A percentile compares a stretch with the other conserved stretches of the same genome.
These are phyloP conservation scores for Tachyglossus aculeatus DNA, from an alignment of 2,797 vertebrate genomes.

Conservation along the genomic window DNA sequence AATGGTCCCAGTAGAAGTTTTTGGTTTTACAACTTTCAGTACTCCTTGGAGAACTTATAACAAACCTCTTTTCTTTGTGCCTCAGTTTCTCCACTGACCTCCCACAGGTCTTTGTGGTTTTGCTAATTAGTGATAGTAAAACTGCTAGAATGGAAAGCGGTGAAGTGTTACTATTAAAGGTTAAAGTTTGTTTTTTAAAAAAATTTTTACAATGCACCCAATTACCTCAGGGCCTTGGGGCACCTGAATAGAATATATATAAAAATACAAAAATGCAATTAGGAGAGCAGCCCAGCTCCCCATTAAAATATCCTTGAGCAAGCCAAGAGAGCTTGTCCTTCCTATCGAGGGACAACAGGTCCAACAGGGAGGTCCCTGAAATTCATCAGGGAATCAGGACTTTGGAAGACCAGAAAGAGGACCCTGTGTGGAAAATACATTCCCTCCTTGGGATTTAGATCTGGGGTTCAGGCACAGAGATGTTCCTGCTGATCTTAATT, in stretches of 20 bases:
- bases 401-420: background rate
- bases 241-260: slow-evolving; percentile 31
- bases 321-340: background rate
- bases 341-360: background rate
- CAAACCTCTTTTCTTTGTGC: background rate
- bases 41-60: background rate
- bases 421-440: slow-evolving; percentile 28
- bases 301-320: slow-evolving; percentile 46
- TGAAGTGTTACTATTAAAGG: background rate
- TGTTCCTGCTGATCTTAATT: slow-evolving; percentile 30
- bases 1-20: too few relatives aligned
- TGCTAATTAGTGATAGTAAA: slow-evolving; percentile 32
- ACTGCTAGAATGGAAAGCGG: slow-evolving; percentile 5
- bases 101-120: background rate
- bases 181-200: slow-evolving; percentile 1
- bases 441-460: slow-evolving; percentile 38
- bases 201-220: slow-evolving; percentile 33
- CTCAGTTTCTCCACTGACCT: slow-evolving; percentile 19
- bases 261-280: slow-evolving; percentile 54
- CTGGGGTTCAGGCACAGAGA: slow-evolving; percentile 12
- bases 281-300: background rate
- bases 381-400: background rate
- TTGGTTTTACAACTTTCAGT: too few relatives aligned
- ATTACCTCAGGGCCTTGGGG: slow-evolving; percentile 12
- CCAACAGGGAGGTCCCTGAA: background rate